A percentile compares a stretch with the other conserved stretches of the same genome.
Evolutionary conservation across 2,888 invertebrate species (phyloP).

Genomic region (Sphecodes monilicornis): DNA sequence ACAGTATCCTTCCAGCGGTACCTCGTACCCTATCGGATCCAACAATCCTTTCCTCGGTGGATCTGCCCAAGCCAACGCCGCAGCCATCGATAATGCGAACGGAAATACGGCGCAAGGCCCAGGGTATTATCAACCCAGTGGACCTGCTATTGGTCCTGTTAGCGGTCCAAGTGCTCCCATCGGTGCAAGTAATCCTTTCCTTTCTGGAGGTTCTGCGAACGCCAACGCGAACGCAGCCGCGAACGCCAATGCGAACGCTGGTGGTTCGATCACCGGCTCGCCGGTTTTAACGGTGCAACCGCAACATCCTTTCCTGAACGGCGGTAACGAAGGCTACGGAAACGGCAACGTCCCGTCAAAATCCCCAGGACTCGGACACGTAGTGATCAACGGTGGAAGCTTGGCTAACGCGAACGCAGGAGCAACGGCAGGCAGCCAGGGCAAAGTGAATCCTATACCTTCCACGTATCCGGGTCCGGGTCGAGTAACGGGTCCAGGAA

Average conservation of each 20-base stretch:
- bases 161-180: slow-evolving; percentile 21
- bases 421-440: background rate
- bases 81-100: slow-evolving; percentile 37
- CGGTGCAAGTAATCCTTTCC: slow-evolving; percentile 52
- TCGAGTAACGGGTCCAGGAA: background rate
- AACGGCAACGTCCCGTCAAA: background rate
- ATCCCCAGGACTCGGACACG: background rate
- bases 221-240: slow-evolving; percentile 39
- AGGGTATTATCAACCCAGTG: background rate
- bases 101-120: slow-evolving; percentile 10
- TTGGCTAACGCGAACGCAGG: slow-evolving; percentile 9
- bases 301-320: slow-evolving; percentile 43
- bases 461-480: slow-evolving; percentile 55
- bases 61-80: slow-evolving; percentile 41
- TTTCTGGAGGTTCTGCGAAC: slow-evolving; percentile 21
- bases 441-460: slow-evolving; percentile 9
- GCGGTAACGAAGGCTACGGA: background rate
- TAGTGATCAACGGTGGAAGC: background rate
- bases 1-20: background rate
- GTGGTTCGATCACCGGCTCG: slow-evolving; percentile 5
- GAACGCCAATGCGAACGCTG: slow-evolving; percentile 47
- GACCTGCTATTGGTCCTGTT: background rate
- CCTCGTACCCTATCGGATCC: background rate
- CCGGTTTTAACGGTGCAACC: background rate
- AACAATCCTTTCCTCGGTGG: slow-evolving; percentile 35